Base-by-base conservation (phyloP, 2,888 invertebrate genomes). In the Unio delphinus region DNA sequence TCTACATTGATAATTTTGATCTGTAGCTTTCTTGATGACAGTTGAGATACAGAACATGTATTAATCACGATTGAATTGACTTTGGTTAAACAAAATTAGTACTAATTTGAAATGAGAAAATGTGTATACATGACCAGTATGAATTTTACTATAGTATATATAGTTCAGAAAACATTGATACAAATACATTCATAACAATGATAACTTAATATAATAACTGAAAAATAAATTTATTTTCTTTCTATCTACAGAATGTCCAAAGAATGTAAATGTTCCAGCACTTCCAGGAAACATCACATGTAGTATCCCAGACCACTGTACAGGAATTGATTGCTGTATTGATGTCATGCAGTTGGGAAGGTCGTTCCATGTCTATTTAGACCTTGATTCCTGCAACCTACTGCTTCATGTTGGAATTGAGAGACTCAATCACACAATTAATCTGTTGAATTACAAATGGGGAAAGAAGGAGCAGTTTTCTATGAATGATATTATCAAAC, bases 271-370 rank as follows among this genome's bases (percentile, higher is more conserved):
- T 8, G 61, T 78, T 1, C 62, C 65, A 11, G 54, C 57, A 4
- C 73, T 83, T 7, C 74, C 76, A 2, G 69, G 68, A 17, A 61
- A 68, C 11, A 62, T 78, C n/a, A 70, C 72, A 0, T 83, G 83
- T 68, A 63, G 70, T 23, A 55, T 82, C 20, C 68, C 76, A 4
- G 72, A 73, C 60, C 68, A 67, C 61, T 83, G 83, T 55, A 74
- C 81, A 20, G 72, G 74, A 3, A 71, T 82, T 23, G 79, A 81
- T 17, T 83, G 83, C 60, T 83, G 83, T 75, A 6, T 74, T 11
- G 58, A 55, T 26, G 70, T 79, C 20, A 67, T 71, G 17, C 70
- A 70, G 56, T 60, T 81, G 28, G 70, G 70, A 23, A 62, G 74
- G 57, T 64, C 74, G 23, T 68, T 81, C 55, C 75, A 76, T 30